Conservation (phyloP, 2,113 vertebrate species). For the Clupea harengus region DNA sequence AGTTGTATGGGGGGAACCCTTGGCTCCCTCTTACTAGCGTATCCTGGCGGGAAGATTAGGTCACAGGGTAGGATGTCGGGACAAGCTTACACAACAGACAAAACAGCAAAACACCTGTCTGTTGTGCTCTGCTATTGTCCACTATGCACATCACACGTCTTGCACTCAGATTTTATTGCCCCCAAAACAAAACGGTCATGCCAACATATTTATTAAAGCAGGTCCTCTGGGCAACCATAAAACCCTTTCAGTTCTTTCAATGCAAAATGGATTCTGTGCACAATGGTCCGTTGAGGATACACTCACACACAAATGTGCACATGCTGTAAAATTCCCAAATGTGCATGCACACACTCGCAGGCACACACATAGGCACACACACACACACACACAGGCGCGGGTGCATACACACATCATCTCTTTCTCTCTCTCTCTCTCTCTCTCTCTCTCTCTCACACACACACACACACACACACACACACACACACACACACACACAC, state of each 20-base stretch:
- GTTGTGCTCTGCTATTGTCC: background rate
- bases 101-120: constrained; percentile 42
- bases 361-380: background rate
- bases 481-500: background rate
- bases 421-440: too few relatives aligned
- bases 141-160: background rate
- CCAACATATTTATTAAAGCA: background rate
- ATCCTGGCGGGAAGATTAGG: constrained; percentile 50
- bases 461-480: background rate
- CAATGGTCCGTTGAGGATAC: background rate
- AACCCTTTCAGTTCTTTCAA: background rate
- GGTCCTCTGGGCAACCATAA: background rate
- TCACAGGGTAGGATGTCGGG: constrained; percentile 12
- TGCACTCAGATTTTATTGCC: constrained; percentile 24
- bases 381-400: background rate
- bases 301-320: background rate
- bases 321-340: background rate
- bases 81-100: constrained; percentile 29
- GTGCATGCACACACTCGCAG: background rate
- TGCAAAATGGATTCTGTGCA: background rate
- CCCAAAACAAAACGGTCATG: constrained; percentile 5
- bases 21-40: constrained; percentile 37
- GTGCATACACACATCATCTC: background rate
- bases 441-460: background rate
- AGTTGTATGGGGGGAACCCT: constrained; percentile 16